phyloP scores from a whole-genome alignment of 2,888 invertebrate species.

The Argynnis bischoffii region DNA sequence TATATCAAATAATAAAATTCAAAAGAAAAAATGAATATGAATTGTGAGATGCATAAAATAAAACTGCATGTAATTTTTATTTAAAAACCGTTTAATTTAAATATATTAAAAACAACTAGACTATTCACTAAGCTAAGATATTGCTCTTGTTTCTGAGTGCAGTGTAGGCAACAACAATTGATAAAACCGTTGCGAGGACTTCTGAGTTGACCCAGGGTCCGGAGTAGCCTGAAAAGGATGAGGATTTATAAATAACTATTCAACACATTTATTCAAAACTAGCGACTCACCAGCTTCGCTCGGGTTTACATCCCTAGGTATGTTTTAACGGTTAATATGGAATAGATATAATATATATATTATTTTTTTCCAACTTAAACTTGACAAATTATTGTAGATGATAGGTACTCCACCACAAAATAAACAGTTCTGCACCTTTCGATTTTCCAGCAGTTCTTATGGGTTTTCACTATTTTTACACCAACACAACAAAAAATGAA shows the following conservation, averaged over 20 bases:
- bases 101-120: constrained; percentile 49
- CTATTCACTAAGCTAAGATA: constrained; percentile 83
- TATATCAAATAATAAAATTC: neutral
- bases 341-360: too few species aligned
- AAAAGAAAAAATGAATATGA: neutral
- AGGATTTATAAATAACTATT: constrained; percentile 3
- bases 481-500: too few species aligned
- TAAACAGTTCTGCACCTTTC: too few species aligned
- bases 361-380: too few species aligned
- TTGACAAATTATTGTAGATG: too few species aligned
- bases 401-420: too few species aligned
- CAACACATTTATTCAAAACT: neutral
- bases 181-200: constrained; percentile 90
- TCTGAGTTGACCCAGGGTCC: constrained; percentile 97
- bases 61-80: constrained; percentile 49
- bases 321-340: too few species aligned
- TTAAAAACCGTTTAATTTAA: constrained; percentile 58
- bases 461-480: too few species aligned
- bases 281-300: too few species aligned
- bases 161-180: constrained; percentile 91
- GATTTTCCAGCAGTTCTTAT: too few species aligned
- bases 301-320: too few species aligned
- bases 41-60: constrained; percentile 6
- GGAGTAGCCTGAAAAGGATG: constrained; percentile 87
- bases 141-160: constrained; percentile 93